Evolutionary conservation across 2,797 vertebrate genomes (phyloP).

Genomic region (Lacerta viridis): DNA sequence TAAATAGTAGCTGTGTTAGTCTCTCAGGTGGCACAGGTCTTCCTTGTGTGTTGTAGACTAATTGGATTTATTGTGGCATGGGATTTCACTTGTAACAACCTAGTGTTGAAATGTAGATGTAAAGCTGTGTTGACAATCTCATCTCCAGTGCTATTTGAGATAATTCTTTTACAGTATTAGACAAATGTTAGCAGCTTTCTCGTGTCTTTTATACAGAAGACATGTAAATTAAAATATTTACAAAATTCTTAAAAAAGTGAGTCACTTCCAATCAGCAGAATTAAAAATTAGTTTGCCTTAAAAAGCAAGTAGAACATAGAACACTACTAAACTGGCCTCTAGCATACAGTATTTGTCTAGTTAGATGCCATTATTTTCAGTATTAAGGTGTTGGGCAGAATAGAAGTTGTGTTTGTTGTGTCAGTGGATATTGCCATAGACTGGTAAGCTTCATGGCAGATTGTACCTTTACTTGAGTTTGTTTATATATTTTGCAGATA

Average conservation of each 20-base stretch:
- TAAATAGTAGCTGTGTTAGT: not conserved
- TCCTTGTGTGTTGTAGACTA: not conserved
- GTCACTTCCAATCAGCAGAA: not conserved
- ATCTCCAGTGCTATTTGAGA: not conserved
- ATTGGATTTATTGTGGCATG: not conserved
- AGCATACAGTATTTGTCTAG: not conserved
- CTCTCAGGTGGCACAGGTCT: not conserved
- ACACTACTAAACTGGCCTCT: not conserved
- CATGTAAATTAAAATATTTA: not conserved
- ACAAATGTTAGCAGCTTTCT: not conserved
- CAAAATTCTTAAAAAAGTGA: not conserved
- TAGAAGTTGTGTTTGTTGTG: not conserved
- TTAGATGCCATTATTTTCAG: not conserved
- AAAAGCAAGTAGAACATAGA: not conserved
- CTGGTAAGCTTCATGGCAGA: not conserved
- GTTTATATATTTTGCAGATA: not conserved
- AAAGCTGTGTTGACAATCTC: not conserved
- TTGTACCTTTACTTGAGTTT: not conserved
- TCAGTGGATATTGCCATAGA: not conserved
- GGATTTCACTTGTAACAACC: not conserved
- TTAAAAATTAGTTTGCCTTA: not conserved
- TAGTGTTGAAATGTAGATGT: conserved; percentile 1
- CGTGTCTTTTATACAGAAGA: not conserved
- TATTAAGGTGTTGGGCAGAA: not conserved
- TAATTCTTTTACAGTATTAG: conserved; percentile 4